Conservation (phyloP, 2,888 invertebrate genomes). For the Platerodrilus igneus region DNA sequence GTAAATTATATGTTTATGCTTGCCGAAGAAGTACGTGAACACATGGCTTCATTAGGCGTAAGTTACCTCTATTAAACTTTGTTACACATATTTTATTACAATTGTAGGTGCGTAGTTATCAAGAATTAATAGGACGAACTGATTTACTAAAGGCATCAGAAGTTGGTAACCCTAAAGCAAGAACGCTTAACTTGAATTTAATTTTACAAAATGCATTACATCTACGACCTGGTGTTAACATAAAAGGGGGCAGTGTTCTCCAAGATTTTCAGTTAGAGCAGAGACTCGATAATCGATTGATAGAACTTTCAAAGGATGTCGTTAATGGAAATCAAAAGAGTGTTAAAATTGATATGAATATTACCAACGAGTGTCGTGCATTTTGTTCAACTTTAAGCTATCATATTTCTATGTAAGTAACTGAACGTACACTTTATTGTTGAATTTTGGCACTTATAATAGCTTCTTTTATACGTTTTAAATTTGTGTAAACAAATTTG, state of each 20-base stretch:
- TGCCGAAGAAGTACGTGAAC: slow-evolving; percentile 91
- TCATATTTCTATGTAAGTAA: slow-evolving; percentile 81
- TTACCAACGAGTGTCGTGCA: slow-evolving; percentile 87
- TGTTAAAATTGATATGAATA: slow-evolving; percentile 70
- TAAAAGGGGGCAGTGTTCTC: slow-evolving; percentile 79
- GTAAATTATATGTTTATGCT: slow-evolving; percentile 96
- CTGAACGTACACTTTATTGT: too few relatives aligned
- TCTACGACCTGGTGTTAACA: slow-evolving; percentile 85
- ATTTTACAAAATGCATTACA: slow-evolving; percentile 86
- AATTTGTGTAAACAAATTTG: too few relatives aligned
- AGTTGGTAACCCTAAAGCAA: slow-evolving; percentile 70
- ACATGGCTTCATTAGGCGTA: slow-evolving; percentile 90
- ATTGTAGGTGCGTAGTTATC: slow-evolving; percentile 41
- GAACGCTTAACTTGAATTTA: slow-evolving; percentile 75
- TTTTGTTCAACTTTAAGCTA: slow-evolving; percentile 94
- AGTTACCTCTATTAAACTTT: slow-evolving; percentile 39
- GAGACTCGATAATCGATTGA: slow-evolving; percentile 72
- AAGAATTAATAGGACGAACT: slow-evolving; percentile 85
- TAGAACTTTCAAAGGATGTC: slow-evolving; percentile 67
- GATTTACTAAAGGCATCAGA: slow-evolving; percentile 78
- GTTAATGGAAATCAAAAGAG: slow-evolving; percentile 66
- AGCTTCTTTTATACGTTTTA: too few relatives aligned
- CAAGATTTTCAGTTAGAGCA: slow-evolving; percentile 87
- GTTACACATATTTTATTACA: not conserved
- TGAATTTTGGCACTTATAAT: too few relatives aligned